A percentile compares a stretch with the other conserved stretches of the same genome.
phyloP scores from a whole-genome alignment of 2,888 invertebrate species.

The Amphiduros pacificus region DNA sequence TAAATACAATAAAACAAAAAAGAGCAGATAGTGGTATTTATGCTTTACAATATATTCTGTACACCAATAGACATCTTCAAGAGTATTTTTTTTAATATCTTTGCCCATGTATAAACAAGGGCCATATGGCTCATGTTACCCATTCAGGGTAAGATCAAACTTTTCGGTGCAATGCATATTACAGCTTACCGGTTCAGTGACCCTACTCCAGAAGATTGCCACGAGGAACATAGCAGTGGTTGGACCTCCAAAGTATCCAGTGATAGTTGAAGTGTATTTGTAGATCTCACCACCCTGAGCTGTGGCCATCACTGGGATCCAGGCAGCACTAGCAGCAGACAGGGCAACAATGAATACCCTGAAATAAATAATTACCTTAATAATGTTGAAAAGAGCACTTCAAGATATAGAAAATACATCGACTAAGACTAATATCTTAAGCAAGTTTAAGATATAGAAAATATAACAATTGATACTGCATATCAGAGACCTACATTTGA shows the following conservation, averaged over 20 bases:
- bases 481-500: too few relatives aligned
- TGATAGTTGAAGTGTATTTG: conserved; percentile 24
- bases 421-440: too few relatives aligned
- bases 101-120: neutral
- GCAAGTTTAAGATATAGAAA: too few relatives aligned
- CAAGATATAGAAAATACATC: too few relatives aligned
- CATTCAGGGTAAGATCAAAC: too few relatives aligned
- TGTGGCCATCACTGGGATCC: conserved; percentile 29
- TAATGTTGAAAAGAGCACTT: too few relatives aligned
- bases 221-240: conserved; percentile 32
- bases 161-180: too few relatives aligned
- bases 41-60: neutral
- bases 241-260: conserved; percentile 29
- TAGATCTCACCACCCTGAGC: conserved; percentile 29
- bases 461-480: too few relatives aligned
- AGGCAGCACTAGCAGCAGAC: conserved; percentile 20
- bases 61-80: neutral
- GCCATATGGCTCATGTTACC: neutral
- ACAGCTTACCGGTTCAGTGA: conserved; percentile 11
- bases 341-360: conserved; percentile 31
- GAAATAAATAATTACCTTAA: neutral
- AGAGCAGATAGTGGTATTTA: neutral
- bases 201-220: conserved; percentile 21
- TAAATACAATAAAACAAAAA: neutral
- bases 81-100: neutral